Percentiles rank a stretch among this genome's conserved stretches.
phyloP scores from a whole-genome alignment of 1,140 invertebrate species.

The Branchinecta lynchi region DNA sequence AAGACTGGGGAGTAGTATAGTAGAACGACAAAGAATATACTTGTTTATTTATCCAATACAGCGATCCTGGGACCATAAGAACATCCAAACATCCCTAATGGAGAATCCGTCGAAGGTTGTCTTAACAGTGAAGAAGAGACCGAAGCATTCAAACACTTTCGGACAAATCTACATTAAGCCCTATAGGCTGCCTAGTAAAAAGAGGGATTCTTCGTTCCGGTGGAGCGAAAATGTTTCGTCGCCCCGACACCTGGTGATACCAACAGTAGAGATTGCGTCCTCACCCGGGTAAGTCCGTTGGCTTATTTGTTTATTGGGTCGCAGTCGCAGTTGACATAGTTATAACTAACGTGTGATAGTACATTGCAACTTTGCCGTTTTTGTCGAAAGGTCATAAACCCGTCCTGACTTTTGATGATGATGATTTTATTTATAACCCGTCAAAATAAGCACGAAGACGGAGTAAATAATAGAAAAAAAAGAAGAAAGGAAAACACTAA shows the following conservation, averaged over 20 bases:
- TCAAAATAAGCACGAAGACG: no score
- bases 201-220: conserved; percentile 42
- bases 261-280: conserved; percentile 43
- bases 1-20: no score
- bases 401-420: no score
- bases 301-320: not conserved
- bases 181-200: conserved; percentile 53
- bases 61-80: conserved; percentile 67
- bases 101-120: conserved; percentile 63
- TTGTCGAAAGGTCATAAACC: no score
- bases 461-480: no score
- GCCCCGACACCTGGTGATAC: conserved; percentile 37
- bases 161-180: conserved; percentile 66
- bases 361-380: no score
- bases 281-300: not conserved
- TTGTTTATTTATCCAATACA: conserved; percentile 24
- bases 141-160: conserved; percentile 62
- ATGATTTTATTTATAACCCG: no score
- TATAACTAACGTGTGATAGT: no score
- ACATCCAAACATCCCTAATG: conserved; percentile 55
- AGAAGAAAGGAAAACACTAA: no score
- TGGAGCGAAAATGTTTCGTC: conserved; percentile 50
- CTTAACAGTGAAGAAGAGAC: conserved; percentile 65
- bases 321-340: no score
- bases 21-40: not conserved